Percentiles rank a stretch among this genome's conserved stretches.
Conservation (phyloP, 1,140 invertebrate genomes). For the Vanessa atalanta region DNA sequence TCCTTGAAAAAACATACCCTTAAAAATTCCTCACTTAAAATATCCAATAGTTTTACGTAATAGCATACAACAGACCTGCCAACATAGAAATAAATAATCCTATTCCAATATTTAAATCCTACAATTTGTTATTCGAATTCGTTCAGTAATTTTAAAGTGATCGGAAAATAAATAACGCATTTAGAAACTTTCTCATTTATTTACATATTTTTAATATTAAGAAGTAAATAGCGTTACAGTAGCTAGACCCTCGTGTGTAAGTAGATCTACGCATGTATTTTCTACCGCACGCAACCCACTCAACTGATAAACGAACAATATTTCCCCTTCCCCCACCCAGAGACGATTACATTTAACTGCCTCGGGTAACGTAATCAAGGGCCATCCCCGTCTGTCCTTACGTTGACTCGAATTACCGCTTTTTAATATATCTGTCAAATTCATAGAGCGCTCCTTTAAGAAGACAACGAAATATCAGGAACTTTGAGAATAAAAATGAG, state of each 20-base stretch:
- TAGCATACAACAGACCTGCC: too few relatives aligned
- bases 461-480: not conserved
- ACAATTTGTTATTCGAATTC: too few relatives aligned
- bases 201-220: too few relatives aligned
- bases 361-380: slow-evolving; percentile 20
- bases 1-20: too few relatives aligned
- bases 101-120: too few relatives aligned
- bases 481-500: not conserved
- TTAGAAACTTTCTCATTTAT: too few relatives aligned
- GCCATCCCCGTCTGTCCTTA: slow-evolving; percentile 14
- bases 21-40: too few relatives aligned
- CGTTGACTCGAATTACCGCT: slow-evolving; percentile 3
- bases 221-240: not conserved
- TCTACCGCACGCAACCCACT: not conserved
- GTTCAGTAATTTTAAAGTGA: too few relatives aligned
- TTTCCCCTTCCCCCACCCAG: not conserved
- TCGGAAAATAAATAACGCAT: too few relatives aligned
- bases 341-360: slow-evolving; percentile 15
- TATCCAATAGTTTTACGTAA: too few relatives aligned
- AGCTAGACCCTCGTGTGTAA: not conserved
- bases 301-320: slow-evolving; percentile 8
- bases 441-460: not conserved
- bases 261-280: not conserved
- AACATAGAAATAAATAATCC: too few relatives aligned
- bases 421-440: slow-evolving; percentile 12